Conservation (phyloP, 1,140 invertebrate species). For the Holotrichia oblita region DNA sequence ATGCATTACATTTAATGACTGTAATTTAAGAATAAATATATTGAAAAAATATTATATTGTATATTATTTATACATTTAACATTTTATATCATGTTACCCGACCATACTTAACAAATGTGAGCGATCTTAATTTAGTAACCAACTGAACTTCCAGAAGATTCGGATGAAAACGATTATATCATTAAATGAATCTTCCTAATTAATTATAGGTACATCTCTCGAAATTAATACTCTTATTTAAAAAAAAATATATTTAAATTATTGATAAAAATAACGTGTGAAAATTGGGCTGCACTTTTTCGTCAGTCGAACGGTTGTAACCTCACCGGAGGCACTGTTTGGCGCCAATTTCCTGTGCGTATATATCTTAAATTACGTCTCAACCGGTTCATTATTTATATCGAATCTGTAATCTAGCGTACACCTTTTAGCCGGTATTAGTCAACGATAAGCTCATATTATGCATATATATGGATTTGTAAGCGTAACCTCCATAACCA, state of each 20-base stretch:
- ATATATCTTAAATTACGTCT: neutral
- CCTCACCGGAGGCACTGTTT: constrained; percentile 9
- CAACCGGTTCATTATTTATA: neutral
- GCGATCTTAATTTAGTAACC: too few species aligned
- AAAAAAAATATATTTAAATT: neutral
- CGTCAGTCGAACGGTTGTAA: neutral
- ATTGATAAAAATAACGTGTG: neutral
- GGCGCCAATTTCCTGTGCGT: constrained; percentile 10
- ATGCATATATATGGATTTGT: neutral
- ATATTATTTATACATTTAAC: too few species aligned
- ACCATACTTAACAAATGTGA: too few species aligned
- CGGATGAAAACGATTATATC: too few species aligned
- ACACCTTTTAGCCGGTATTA: neutral
- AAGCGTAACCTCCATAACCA: neutral
- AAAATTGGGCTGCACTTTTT: constrained; percentile 20
- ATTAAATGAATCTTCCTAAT: too few species aligned
- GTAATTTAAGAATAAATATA: too few species aligned
- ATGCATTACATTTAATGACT: too few species aligned
- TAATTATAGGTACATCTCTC: too few species aligned
- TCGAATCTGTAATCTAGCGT: constrained; percentile 7
- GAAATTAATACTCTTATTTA: neutral
- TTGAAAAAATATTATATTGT: too few species aligned
- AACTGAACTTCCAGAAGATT: too few species aligned
- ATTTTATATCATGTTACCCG: too few species aligned
- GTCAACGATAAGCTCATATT: neutral